Conservation (phyloP, 2,797 vertebrate genomes). For the Galaxias olidus region DNA sequence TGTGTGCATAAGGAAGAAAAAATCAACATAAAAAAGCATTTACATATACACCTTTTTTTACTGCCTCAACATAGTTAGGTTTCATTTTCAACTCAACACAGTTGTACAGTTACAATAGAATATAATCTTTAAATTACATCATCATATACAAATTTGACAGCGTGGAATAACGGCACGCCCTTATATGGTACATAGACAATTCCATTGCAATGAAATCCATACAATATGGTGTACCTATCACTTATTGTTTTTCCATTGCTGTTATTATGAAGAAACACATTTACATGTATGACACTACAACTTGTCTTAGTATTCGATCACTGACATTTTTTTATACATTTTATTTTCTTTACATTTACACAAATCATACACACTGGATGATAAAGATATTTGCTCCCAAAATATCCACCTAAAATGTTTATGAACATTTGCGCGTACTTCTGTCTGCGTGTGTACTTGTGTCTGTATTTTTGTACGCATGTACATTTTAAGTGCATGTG, state of each 20-base stretch:
- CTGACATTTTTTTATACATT: slow-evolving; percentile 68
- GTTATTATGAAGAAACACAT: slow-evolving; percentile 78
- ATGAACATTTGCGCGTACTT: slow-evolving; percentile 25
- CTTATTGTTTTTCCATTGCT: slow-evolving; percentile 63
- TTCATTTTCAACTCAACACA: slow-evolving; percentile 79
- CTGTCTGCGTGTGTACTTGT: slow-evolving; percentile 27
- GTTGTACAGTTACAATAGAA: slow-evolving; percentile 85
- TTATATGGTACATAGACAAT: slow-evolving; percentile 78
- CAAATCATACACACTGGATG: slow-evolving; percentile 80
- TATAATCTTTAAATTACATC: slow-evolving; percentile 85
- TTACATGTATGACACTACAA: slow-evolving; percentile 82
- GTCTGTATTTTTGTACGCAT: slow-evolving; percentile 20
- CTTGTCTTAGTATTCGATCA: slow-evolving; percentile 75
- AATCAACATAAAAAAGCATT: slow-evolving; percentile 78
- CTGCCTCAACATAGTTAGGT: slow-evolving; percentile 76
- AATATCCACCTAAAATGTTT: slow-evolving; percentile 57
- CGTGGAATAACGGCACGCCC: slow-evolving; percentile 74
- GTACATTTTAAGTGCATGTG: slow-evolving; percentile 19
- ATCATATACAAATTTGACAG: slow-evolving; percentile 84
- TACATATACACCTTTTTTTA: slow-evolving; percentile 78
- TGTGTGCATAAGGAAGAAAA: slow-evolving; percentile 78
- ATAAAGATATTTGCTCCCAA: slow-evolving; percentile 58
- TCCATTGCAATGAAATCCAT: slow-evolving; percentile 76
- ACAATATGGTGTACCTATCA: slow-evolving; percentile 72
- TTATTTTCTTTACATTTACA: slow-evolving; percentile 71